Evolutionary conservation across 2,797 vertebrate species (phyloP).

Genomic region (Pseudocheirus occidentalis): DNA sequence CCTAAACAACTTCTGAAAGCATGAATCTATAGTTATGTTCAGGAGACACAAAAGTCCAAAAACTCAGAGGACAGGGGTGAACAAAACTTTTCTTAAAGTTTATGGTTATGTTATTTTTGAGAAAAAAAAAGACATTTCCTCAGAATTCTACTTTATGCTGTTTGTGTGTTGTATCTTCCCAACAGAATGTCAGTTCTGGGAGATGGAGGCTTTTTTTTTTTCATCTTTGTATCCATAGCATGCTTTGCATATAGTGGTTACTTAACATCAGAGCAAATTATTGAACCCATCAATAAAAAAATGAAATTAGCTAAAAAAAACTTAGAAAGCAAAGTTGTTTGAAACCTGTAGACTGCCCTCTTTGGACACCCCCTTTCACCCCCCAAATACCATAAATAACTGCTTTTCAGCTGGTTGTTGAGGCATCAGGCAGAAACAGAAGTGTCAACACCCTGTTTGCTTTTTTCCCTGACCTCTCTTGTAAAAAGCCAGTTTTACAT

Average conservation of each 20-base stretch:
- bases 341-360: not conserved
- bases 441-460: not conserved
- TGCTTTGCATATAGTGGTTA: not conserved
- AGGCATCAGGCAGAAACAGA: not conserved
- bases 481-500: not conserved
- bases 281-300: not conserved
- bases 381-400: not conserved
- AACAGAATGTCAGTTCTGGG: not conserved
- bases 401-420: slow-evolving; percentile 6
- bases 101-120: not conserved
- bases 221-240: not conserved
- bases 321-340: not conserved
- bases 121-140: not conserved
- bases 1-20: not conserved
- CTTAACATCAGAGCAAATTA: not conserved
- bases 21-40: not conserved
- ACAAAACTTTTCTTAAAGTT: not conserved
- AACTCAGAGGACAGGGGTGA: not conserved
- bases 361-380: fast-evolving
- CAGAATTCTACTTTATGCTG: not conserved
- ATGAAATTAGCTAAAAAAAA: not conserved
- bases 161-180: not conserved
- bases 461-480: not conserved
- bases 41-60: not conserved
- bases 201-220: not conserved